Conservation (phyloP, 2,797 vertebrate species). For the Merluccius polli region DNA sequence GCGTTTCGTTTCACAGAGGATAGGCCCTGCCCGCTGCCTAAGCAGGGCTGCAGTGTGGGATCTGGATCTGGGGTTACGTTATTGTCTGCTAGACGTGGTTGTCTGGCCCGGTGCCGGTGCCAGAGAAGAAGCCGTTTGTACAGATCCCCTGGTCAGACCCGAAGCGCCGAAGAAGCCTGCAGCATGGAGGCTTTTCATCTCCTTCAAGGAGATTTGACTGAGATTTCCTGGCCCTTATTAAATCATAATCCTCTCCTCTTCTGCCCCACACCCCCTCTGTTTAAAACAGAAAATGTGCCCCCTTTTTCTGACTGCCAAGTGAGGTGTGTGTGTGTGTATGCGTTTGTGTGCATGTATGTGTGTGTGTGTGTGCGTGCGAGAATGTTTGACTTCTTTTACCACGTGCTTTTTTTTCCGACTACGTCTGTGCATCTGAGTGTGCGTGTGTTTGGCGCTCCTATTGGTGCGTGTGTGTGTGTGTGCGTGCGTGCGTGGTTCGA, state of each 20-base stretch:
- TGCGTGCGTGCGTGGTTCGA: slow-evolving; percentile 5
- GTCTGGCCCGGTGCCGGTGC: slow-evolving; percentile 37
- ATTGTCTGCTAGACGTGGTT: slow-evolving; percentile 36
- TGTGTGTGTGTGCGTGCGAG: slow-evolving; percentile 31
- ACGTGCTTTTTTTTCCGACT: not conserved
- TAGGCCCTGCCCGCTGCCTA: not conserved
- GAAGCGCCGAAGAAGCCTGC: slow-evolving; percentile 39
- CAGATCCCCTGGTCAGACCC: not conserved
- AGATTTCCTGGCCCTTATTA: slow-evolving; percentile 81
- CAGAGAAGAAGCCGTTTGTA: slow-evolving; percentile 33
- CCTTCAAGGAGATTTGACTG: slow-evolving; percentile 71
- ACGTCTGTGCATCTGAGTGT: not conserved
- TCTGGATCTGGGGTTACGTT: slow-evolving; percentile 12
- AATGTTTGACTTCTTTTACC: not conserved
- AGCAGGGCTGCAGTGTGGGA: not conserved
- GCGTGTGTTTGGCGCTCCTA: not conserved
- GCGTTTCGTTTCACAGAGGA: too few relatives aligned
- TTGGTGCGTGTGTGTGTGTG: slow-evolving; percentile 10
- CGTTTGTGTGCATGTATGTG: slow-evolving; percentile 6
- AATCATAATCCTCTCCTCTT: slow-evolving; percentile 73
- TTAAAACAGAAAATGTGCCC: slow-evolving; percentile 55
- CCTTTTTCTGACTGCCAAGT: slow-evolving; percentile 60
- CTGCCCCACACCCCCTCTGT: slow-evolving; percentile 42
- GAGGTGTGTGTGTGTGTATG: slow-evolving; percentile 46
- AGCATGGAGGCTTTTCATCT: slow-evolving; percentile 68